A percentile compares a stretch with the other conserved stretches of the same genome.
Evolutionary conservation across 1,140 invertebrate genomes (phyloP).

Genomic region (Megathymus violae): DNA sequence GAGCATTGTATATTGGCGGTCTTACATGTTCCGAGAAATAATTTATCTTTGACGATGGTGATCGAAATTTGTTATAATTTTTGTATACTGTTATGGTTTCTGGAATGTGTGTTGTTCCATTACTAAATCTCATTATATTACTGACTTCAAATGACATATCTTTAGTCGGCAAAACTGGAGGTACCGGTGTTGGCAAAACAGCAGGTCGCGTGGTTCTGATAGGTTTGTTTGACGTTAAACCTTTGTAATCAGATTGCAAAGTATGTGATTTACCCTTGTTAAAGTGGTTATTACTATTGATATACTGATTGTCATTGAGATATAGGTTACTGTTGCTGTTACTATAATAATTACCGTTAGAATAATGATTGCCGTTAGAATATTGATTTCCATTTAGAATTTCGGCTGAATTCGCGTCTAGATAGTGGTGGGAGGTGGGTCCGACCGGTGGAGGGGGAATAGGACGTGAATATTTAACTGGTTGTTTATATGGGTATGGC

Average conservation of each 20-base stretch:
- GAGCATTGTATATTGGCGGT: conserved; percentile 73
- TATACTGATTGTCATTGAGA: conserved; percentile 24
- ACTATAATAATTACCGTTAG: conserved; percentile 19
- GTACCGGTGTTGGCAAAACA: conserved; percentile 65
- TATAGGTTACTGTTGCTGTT: conserved; percentile 11
- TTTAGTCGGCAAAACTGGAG: conserved; percentile 42
- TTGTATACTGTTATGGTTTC: conserved; percentile 47
- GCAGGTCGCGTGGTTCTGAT: conserved; percentile 62
- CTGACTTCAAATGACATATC: conserved; percentile 46
- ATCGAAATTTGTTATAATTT: conserved; percentile 57
- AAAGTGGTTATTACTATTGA: conserved; percentile 38
- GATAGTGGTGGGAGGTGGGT: conserved; percentile 48
- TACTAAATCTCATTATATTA: conserved; percentile 45
- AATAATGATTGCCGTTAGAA: conserved; percentile 4
- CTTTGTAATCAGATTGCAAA: conserved; percentile 48
- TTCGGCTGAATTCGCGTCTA: conserved; percentile 40
- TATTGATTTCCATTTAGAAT: conserved; percentile 40
- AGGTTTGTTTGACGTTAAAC: conserved; percentile 45
- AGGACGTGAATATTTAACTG: conserved; percentile 49
- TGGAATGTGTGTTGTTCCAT: conserved; percentile 45
- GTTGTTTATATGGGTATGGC: conserved; percentile 58
- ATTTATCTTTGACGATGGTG: conserved; percentile 52
- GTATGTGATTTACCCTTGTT: conserved; percentile 38
- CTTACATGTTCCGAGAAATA: conserved; percentile 68
- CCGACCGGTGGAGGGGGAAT: conserved; percentile 46